Evolutionary conservation across 2,797 vertebrate species (phyloP).

Genomic region (Notamacropus eugenii): DNA sequence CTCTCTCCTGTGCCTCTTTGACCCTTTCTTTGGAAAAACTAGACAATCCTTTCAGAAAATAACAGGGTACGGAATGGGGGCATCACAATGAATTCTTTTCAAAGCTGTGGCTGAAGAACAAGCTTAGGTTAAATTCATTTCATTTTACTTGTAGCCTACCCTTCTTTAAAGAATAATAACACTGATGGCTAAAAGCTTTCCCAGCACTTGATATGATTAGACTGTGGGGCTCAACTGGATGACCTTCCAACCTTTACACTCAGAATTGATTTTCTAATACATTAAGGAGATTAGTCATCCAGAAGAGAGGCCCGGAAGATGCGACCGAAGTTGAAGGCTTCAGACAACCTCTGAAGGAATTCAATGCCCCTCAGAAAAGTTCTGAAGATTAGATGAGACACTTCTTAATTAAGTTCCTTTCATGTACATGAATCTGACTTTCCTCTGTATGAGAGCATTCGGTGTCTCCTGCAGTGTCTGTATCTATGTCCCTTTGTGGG

Average conservation of each 20-base stretch:
- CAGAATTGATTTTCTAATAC: neutral
- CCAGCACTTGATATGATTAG: neutral
- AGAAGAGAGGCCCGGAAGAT: neutral
- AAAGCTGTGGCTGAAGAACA: neutral
- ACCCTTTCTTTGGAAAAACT: neutral
- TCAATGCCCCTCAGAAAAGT: neutral
- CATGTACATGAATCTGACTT: neutral
- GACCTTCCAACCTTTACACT: neutral
- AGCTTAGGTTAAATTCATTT: neutral
- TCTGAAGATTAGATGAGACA: neutral
- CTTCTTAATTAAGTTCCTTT: neutral
- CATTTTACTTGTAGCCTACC: neutral
- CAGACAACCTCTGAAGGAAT: neutral
- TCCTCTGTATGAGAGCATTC: neutral
- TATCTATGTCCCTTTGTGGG: neutral
- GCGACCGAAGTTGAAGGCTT: neutral
- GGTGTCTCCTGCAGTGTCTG: neutral
- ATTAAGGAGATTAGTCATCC: neutral
- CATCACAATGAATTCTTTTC: conserved; percentile 11
- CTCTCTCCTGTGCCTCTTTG: neutral
- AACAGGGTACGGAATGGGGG: neutral
- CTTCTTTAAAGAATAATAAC: neutral
- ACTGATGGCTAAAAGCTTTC: neutral
- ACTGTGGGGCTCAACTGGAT: neutral
- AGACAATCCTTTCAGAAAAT: neutral